A percentile compares a stretch with the other conserved stretches of the same genome.
Evolutionary conservation across 1,140 invertebrate genomes (phyloP).

Genomic region (Micrasema minimum): DNA sequence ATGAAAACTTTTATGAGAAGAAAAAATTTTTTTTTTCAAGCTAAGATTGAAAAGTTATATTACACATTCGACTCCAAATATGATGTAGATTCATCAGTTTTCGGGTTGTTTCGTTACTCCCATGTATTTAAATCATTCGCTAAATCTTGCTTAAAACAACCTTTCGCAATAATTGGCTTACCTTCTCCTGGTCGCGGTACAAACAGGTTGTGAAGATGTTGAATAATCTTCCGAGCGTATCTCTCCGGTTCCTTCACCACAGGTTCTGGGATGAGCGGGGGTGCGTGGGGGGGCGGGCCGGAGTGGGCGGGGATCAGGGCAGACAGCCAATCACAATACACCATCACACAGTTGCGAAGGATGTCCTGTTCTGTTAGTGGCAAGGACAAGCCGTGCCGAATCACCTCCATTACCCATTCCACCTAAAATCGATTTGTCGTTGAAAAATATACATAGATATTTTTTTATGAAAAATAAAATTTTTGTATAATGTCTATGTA

Average conservation of each 20-base stretch:
- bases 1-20: no score
- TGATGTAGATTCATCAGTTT: no score
- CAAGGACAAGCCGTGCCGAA: slow-evolving; percentile 91
- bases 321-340: slow-evolving; percentile 97
- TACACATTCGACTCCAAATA: no score
- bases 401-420: slow-evolving; percentile 92
- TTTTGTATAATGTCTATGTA: no score
- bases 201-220: slow-evolving; percentile 95
- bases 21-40: no score
- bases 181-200: slow-evolving; percentile 92
- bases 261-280: slow-evolving; percentile 86
- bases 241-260: slow-evolving; percentile 90
- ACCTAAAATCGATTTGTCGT: slow-evolving; percentile 70
- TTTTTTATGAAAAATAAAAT: no score
- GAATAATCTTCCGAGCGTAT: slow-evolving; percentile 91
- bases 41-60: no score
- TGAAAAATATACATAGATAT: no score
- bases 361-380: slow-evolving; percentile 92
- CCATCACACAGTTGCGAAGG: slow-evolving; percentile 94
- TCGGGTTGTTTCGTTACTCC: no score
- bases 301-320: slow-evolving; percentile 85
- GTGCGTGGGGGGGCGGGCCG: slow-evolving; percentile 79
- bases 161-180: slow-evolving; percentile 62
- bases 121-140: no score
- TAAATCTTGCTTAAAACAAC: no score